Evolutionary conservation across 1,140 invertebrate genomes (phyloP), one percentile per base, ranked within the genome.

Genomic region (Melitaea cinxia): DNA sequence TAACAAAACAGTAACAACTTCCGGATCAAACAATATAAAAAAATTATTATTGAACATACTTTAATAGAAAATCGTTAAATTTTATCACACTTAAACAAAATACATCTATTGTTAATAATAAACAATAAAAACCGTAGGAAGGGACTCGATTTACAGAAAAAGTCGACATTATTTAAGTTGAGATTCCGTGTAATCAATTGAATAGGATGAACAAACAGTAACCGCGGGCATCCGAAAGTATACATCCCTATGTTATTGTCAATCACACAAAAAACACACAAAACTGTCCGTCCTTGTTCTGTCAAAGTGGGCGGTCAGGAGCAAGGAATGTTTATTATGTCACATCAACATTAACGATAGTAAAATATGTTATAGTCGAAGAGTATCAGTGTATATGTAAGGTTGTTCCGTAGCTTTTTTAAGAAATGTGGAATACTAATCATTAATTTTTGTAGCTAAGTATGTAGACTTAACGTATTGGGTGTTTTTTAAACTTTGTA

Each of bases 291-390:
- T 49, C 28, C 24, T 14, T 42, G 37, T 28, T 37, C 47, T 23
- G 17, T 58, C 60, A 10, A 35, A 64, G 75, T 78, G 76, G 73
- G 73, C 70, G 76, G 67, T 21, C 68, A 59, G 45, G 58, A 53
- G 50, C 68, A 62, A 55, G 65, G 68, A 73, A 78, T 72, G 76
- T 78, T 78, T 78, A 78, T 73, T 71, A 68, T 73, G 75, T 73
- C 70, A 69, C 70, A 73, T 78, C 74, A 76, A 73, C 70, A 68
- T 47, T 47, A 23, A 47, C 42, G 42, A 47, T 12, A 2, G 19
- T 1, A 21, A 21, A 21, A 19, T 14, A 28, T 28, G 7, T 4
- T 28, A 28, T n/a, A n/a, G n/a, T n/a, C n/a, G n/a, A 28, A 28
- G 26, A 28, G 26, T 28, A 7, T 68, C 61, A 50, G 23, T 3